Percentiles rank a stretch among this genome's conserved stretches.
Evolutionary conservation across 2,113 vertebrate genomes (phyloP).

Genomic region (Anser cygnoides): DNA sequence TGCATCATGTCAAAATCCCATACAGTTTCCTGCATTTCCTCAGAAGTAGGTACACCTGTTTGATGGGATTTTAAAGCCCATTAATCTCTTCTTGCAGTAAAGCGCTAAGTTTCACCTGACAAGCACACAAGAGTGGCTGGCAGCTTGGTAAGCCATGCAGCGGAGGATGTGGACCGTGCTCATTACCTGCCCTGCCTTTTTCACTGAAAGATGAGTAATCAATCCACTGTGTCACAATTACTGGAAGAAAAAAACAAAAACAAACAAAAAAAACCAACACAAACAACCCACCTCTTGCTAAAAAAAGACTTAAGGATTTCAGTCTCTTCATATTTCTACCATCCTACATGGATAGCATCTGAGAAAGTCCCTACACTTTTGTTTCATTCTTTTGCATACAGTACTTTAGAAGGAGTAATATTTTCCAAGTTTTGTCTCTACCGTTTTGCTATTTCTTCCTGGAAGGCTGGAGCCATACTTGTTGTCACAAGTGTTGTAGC

Average conservation of each 20-base stretch:
- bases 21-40: background rate
- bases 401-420: background rate
- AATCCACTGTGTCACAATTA: background rate
- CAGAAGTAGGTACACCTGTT: background rate
- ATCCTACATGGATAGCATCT: background rate
- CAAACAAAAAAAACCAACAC: no score
- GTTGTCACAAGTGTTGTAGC: background rate
- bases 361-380: background rate
- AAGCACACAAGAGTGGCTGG: background rate
- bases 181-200: background rate
- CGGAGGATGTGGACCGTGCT: background rate
- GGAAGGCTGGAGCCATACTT: background rate
- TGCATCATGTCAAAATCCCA: background rate
- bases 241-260: background rate
- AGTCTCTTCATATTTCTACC: background rate
- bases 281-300: background rate
- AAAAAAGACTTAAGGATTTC: background rate
- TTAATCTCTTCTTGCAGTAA: background rate
- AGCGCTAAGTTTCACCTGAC: background rate
- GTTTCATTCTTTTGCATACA: background rate
- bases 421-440: background rate
- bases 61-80: background rate
- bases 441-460: background rate
- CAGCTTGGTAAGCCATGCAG: background rate
- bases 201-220: background rate